Evolutionary conservation across 92 coral and sea anemone species (phyloP).

Genomic region (Anthopleura xanthogrammica): DNA sequence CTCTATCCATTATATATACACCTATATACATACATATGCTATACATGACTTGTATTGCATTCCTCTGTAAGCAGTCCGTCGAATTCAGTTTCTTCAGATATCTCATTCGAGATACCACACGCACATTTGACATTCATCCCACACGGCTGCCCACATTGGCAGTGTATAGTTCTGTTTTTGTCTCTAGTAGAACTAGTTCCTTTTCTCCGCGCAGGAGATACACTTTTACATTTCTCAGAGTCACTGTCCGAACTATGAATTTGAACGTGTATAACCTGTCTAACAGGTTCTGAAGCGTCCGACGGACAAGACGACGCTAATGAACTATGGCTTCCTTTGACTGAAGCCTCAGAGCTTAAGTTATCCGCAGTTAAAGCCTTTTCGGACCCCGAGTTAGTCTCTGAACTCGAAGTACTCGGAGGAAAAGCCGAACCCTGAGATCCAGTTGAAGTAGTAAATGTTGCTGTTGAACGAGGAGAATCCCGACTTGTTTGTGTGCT

Average conservation of each 20-base stretch:
- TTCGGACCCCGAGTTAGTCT: conserved; percentile 65
- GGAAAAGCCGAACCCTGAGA: conserved; percentile 74
- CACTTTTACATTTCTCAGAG: conserved; percentile 53
- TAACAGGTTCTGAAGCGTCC: conserved; percentile 57
- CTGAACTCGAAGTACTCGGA: conserved; percentile 59
- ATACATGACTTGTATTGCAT: conserved; percentile 21
- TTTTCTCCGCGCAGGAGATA: conserved; percentile 55
- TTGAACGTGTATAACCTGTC: conserved; percentile 68
- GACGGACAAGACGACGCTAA: conserved; percentile 72
- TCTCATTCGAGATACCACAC: background rate
- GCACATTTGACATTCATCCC: conserved; percentile 1
- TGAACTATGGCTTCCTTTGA: conserved; percentile 77
- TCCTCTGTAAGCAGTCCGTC: conserved; percentile 10
- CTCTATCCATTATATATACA: conserved; percentile 15
- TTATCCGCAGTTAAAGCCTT: conserved; percentile 67
- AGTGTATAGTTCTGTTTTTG: background rate
- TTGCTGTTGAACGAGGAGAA: conserved; percentile 87
- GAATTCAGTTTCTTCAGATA: conserved; percentile 10
- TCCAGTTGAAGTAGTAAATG: conserved; percentile 71
- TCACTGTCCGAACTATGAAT: conserved; percentile 82
- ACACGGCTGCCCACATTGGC: conserved; percentile 3
- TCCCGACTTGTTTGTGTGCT: conserved; percentile 83
- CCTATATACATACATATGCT: conserved; percentile 23
- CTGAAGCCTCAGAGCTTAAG: conserved; percentile 70
- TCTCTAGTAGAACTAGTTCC: conserved; percentile 4